Evolutionary conservation across 2,888 invertebrate genomes (phyloP), one percentile per base, ranked within the genome.

Genomic region (Orchestes rusci): DNA sequence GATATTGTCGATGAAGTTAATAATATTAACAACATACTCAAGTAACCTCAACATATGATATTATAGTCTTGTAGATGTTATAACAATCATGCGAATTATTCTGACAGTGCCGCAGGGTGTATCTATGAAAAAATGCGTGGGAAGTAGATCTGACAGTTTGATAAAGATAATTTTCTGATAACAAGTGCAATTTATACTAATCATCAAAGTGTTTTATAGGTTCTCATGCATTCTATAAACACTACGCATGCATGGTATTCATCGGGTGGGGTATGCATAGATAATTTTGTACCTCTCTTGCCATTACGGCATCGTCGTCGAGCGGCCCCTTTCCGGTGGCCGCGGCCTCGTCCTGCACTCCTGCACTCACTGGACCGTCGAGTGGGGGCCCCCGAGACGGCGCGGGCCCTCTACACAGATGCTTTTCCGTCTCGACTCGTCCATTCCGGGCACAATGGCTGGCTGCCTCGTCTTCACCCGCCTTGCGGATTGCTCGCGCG

Each of bases 251-350:
- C n/a, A n/a, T n/a, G n/a, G n/a, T n/a, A 23, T 30, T 36, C 33
- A 38, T 43, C 39, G 47, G 46, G 45, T 49, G 41, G 45, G 44
- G 40, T 35, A 39, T 13, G 18, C n/a, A 13, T 10, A 20, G 18
- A 12, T n/a, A 28, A 16, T 13, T 10, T 17, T 38, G 29, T 76
- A 79, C 77, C 78, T 78, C 79, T 77, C 78, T 78, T 76, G 79
- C 78, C 79, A 78, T 78, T 76, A 78, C 78, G 77, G 77, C 79
- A 78, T 78, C 73, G 73, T 68, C 75, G 74, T 72, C 73, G 73
- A 72, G 74, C 73, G 73, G 69, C 67, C 61, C 60, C 56, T 58
- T 59, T 57, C 58, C 61, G 61, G 65, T 64, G 53, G 58, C 55
- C 53, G 58, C 55, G 56, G 53, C 55, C 56, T 53, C 56, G 56